Percentiles rank a stretch among this genome's conserved stretches.
Evolutionary conservation across 2,113 vertebrate genomes (phyloP).

Genomic region (Tringa solitaria): DNA sequence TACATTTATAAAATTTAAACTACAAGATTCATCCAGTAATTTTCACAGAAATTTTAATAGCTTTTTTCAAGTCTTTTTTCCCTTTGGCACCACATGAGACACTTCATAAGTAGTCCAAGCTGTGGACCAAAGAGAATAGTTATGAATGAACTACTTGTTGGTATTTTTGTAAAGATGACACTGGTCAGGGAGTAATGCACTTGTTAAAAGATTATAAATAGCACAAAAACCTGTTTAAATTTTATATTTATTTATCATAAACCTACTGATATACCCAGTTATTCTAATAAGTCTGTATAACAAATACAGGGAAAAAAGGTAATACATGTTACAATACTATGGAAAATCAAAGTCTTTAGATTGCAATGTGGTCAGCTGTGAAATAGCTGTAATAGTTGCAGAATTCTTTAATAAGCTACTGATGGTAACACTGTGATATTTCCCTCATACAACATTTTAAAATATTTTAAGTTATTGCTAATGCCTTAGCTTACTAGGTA

Average conservation of each 20-base stretch:
- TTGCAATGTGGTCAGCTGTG: not conserved
- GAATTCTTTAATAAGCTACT: not conserved
- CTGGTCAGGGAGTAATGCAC: not conserved
- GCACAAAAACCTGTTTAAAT: not conserved
- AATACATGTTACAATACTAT: not conserved
- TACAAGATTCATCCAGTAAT: not conserved
- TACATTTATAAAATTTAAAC: not conserved
- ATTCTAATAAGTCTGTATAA: not conserved
- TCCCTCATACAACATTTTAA: not conserved
- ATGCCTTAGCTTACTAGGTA: not conserved
- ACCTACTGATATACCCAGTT: not conserved
- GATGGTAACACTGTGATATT: not conserved
- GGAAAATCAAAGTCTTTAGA: not conserved
- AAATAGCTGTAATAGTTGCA: not conserved
- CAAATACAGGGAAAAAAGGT: not conserved
- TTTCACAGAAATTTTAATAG: not conserved
- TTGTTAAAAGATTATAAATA: not conserved
- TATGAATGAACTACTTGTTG: not conserved
- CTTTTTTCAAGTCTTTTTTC: not conserved
- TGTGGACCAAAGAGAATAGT: not conserved
- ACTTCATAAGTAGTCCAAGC: not conserved
- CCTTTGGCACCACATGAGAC: not conserved
- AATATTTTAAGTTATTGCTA: not conserved
- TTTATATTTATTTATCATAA: not conserved
- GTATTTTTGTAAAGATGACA: not conserved